Conservation (phyloP, 2,113 vertebrate species). For the Nycticorax nycticorax region DNA sequence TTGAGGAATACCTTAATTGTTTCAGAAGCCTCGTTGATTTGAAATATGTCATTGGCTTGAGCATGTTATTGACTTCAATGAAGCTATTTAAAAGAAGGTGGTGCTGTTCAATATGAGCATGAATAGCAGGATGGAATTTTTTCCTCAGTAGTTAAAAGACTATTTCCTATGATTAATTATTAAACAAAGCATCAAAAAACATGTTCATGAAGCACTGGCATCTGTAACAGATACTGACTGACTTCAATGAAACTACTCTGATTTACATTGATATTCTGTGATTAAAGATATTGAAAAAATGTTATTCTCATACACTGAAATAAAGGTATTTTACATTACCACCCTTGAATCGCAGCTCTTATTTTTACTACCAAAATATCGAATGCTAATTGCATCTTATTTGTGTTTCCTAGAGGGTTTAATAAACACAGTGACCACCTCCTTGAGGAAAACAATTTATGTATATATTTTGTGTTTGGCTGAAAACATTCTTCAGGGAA, state of each 20-base stretch:
- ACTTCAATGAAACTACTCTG: not conserved
- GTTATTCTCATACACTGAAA: not conserved
- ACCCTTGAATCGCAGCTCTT: not conserved
- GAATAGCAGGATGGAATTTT: not conserved
- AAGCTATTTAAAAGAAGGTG: not conserved
- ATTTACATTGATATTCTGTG: not conserved
- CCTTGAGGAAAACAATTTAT: not conserved
- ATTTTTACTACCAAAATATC: not conserved
- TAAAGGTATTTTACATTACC: not conserved
- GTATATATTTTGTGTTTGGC: conserved; percentile 33
- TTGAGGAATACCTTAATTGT: conserved; percentile 21
- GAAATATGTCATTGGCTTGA: not conserved
- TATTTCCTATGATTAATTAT: conserved; percentile 47
- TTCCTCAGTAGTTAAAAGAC: not conserved
- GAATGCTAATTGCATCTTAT: not conserved
- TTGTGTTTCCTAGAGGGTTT: not conserved
- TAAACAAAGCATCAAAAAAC: conserved; percentile 21
- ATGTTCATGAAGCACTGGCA: not conserved
- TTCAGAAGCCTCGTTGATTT: not conserved
- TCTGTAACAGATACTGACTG: not conserved
- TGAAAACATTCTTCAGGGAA: conserved; percentile 50
- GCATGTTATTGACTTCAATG: not conserved
- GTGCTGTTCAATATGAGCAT: not conserved
- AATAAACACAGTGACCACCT: not conserved
- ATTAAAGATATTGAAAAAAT: not conserved